Percentiles rank a stretch among this genome's conserved stretches.
Conservation (phyloP, 2,797 vertebrate genomes). For the Cyclura pinguis region DNA sequence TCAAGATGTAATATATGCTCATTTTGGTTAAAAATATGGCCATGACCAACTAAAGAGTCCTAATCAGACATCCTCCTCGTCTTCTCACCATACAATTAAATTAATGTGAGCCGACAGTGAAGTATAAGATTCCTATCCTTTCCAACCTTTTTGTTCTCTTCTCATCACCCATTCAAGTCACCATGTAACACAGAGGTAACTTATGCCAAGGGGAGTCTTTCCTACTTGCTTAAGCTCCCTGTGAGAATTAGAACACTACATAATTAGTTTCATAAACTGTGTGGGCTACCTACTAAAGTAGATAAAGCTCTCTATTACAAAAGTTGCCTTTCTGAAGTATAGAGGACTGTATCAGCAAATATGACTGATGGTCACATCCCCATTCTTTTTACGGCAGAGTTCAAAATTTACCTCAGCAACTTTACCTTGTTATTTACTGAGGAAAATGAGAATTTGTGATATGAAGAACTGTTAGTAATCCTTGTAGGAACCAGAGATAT, state of each 20-base stretch:
- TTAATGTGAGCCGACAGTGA: not conserved
- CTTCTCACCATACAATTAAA: too few relatives aligned
- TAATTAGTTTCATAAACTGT: not conserved
- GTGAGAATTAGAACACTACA: not conserved
- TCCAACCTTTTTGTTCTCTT: too few relatives aligned
- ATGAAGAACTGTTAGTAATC: too few relatives aligned
- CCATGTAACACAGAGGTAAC: not conserved
- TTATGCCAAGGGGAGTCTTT: not conserved
- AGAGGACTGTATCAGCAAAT: not conserved
- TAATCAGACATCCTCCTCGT: not conserved
- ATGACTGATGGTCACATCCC: too few relatives aligned
- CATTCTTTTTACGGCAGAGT: too few relatives aligned
- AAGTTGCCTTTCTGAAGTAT: not conserved
- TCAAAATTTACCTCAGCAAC: too few relatives aligned
- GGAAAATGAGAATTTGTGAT: too few relatives aligned
- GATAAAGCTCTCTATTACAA: not conserved
- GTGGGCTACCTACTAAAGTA: not conserved
- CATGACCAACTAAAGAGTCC: not conserved
- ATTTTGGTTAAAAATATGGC: too few relatives aligned
- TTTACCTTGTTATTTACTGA: too few relatives aligned
- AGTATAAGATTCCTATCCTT: not conserved
- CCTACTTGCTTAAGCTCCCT: not conserved
- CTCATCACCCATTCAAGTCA: not conserved
- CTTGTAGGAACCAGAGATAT: too few relatives aligned
- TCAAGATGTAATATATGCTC: too few relatives aligned